Evolutionary conservation across 1,140 invertebrate species (phyloP).

Genomic region (Aethina tumida): DNA sequence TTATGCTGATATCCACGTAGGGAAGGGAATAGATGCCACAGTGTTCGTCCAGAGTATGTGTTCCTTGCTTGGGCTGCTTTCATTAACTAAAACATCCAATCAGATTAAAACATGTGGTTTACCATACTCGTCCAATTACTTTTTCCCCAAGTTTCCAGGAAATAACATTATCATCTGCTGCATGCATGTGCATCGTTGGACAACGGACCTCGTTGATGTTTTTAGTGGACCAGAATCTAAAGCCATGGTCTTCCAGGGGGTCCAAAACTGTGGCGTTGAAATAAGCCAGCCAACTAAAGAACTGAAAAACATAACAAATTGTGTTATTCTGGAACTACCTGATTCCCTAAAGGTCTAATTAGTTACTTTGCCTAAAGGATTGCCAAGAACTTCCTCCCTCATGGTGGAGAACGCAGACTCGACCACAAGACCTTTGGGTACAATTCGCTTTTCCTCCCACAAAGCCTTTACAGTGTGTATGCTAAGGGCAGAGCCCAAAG

Average conservation of each 20-base stretch:
- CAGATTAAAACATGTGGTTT: slow-evolving; percentile 3
- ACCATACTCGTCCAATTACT: slow-evolving; percentile 34
- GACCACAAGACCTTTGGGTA: slow-evolving; percentile 63
- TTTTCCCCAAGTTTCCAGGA: slow-evolving; percentile 64
- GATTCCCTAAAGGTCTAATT: slow-evolving; percentile 2
- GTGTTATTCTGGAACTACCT: background rate
- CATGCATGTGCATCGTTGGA: slow-evolving; percentile 78
- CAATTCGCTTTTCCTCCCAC: slow-evolving; percentile 34
- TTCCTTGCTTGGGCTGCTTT: slow-evolving; percentile 17
- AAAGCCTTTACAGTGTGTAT: slow-evolving; percentile 43
- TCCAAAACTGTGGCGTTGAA: slow-evolving; percentile 60
- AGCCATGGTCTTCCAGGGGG: slow-evolving; percentile 51
- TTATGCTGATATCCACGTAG: slow-evolving; percentile 20
- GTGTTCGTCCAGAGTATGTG: no score
- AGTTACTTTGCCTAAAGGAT: slow-evolving; percentile 61
- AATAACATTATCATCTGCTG: slow-evolving; percentile 75
- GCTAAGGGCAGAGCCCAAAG: slow-evolving; percentile 59
- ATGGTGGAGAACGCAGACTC: slow-evolving; percentile 86
- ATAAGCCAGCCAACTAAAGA: slow-evolving; percentile 48
- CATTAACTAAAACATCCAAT: background rate
- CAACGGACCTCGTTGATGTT: slow-evolving; percentile 55
- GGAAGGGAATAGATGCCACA: slow-evolving; percentile 19
- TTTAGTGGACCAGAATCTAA: slow-evolving; percentile 58
- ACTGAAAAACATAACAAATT: slow-evolving; percentile 22
- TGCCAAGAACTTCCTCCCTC: slow-evolving; percentile 63